These are phyloP conservation scores for Irena cyanogastra DNA, from an alignment of 2,113 vertebrate genomes.

Conservation along the genomic window DNA sequence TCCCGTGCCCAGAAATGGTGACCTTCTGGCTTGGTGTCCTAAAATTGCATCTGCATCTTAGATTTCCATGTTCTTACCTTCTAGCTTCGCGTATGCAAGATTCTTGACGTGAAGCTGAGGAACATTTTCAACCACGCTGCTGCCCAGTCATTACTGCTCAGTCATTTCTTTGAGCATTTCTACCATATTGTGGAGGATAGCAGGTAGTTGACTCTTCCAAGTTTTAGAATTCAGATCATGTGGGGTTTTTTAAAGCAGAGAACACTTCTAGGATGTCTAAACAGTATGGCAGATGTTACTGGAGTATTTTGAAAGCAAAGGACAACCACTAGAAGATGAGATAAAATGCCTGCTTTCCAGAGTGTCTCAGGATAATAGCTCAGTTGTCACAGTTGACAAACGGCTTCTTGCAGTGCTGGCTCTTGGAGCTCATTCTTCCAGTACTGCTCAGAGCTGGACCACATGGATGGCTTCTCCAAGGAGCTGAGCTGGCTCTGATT, in stretches of 20 bases:
- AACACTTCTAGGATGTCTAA: neutral
- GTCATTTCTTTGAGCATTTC: neutral
- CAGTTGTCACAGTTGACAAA: neutral
- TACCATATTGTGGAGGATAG: neutral
- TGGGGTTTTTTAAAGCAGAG: neutral
- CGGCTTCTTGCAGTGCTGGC: rapidly evolving
- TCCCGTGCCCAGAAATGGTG: neutral
- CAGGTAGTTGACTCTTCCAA: neutral
- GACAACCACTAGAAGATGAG: neutral
- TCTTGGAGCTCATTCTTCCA: neutral
- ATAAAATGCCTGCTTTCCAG: neutral
- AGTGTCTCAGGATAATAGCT: neutral
- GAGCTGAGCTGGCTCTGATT: neutral
- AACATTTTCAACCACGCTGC: neutral
- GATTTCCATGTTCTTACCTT: neutral
- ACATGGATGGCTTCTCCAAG: neutral
- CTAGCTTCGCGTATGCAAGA: rapidly evolving
- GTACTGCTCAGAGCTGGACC: neutral
- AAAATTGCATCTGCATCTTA: neutral
- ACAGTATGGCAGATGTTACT: neutral
- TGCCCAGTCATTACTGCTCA: neutral
- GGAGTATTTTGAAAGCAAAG: neutral
- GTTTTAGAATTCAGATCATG: neutral
- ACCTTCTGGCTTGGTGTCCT: neutral
- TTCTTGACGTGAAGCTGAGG: neutral